Evolutionary conservation across 2,113 vertebrate genomes (phyloP).

Genomic region (Dasypus novemcinctus): DNA sequence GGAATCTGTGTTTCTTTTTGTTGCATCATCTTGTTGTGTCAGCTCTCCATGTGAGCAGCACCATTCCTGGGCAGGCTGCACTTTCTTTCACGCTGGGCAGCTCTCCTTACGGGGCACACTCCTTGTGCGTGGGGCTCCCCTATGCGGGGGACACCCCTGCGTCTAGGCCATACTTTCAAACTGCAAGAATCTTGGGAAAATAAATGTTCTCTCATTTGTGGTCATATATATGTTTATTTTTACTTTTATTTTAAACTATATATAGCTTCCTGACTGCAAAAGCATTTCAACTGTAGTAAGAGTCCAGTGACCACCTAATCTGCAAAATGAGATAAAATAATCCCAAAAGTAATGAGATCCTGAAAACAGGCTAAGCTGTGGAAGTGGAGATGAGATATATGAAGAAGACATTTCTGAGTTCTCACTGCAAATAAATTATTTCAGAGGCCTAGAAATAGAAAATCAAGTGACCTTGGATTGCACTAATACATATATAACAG

Average conservation of each 20-base stretch:
- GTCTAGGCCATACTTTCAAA: conserved; percentile 1
- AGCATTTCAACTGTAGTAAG: neutral
- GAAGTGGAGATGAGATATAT: neutral
- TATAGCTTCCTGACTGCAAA: neutral
- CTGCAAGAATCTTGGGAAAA: neutral
- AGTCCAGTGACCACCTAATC: neutral
- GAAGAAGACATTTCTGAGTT: neutral
- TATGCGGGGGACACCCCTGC: no score
- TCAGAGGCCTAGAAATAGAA: neutral
- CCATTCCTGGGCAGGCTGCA: no score
- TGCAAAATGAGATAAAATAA: conserved; percentile 14
- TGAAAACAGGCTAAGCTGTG: neutral
- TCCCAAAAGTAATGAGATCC: neutral
- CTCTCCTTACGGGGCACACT: no score
- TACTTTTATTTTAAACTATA: conserved; percentile 16
- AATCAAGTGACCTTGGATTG: neutral
- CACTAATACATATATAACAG: neutral
- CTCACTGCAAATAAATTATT: neutral
- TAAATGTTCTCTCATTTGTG: neutral
- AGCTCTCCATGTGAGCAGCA: no score
- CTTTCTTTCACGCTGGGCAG: no score
- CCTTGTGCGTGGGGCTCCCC: no score
- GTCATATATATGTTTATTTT: conserved; percentile 26
- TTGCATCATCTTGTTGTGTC: no score
- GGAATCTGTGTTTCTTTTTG: no score